Conservation (phyloP, 2,888 invertebrate genomes). For the Parelbella ahira region DNA sequence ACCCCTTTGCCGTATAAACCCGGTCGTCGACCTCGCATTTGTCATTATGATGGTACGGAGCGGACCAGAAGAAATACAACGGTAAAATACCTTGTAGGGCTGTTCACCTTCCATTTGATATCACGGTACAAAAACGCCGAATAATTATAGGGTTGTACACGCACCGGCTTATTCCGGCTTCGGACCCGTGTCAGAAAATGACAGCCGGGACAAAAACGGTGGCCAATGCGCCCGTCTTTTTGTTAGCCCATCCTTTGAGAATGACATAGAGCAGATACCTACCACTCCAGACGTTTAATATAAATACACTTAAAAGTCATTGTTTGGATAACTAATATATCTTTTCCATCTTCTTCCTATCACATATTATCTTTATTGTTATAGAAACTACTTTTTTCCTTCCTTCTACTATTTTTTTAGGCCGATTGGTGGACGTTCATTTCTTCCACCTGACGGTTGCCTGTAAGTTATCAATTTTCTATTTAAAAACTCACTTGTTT, state of each 20-base stretch:
- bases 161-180: conserved; percentile 17
- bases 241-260: conserved; percentile 11
- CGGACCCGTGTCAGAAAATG: conserved; percentile 22
- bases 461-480: no score
- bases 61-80: conserved; percentile 16
- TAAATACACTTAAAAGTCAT: background rate
- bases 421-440: no score
- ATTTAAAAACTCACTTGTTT: no score
- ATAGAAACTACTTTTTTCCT: no score
- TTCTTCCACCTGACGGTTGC: no score
- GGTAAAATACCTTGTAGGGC: conserved; percentile 19
- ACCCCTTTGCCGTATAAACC: conserved; percentile 7
- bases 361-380: no score
- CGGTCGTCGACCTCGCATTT: conserved; percentile 3
- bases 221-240: conserved; percentile 5
- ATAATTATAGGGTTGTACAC: conserved; percentile 17
- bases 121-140: conserved; percentile 15
- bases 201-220: conserved; percentile 25
- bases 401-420: no score
- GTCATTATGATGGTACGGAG: conserved; percentile 15
- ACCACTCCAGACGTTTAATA: conserved; percentile 1
- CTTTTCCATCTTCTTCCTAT: no score
- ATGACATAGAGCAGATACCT: conserved; percentile 6
- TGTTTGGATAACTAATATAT: background rate
- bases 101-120: conserved; percentile 21